Conservation (phyloP, 2,888 invertebrate genomes). For the Euproctis similis region DNA sequence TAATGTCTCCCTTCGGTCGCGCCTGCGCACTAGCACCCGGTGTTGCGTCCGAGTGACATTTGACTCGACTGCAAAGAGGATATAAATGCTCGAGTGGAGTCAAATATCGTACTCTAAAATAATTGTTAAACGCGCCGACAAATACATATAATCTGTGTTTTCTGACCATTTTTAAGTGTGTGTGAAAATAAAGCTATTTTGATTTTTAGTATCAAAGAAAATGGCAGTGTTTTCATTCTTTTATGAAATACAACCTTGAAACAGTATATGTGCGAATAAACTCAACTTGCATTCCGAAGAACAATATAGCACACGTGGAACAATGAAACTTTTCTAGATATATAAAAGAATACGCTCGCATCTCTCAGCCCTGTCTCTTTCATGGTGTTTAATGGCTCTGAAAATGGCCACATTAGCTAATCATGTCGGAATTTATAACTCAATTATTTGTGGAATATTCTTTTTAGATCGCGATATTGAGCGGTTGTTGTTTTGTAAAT, state of each 20-base stretch:
- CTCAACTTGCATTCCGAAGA: slow-evolving; percentile 4
- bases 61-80: too few species aligned
- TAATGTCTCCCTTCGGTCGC: too few species aligned
- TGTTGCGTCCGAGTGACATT: too few species aligned
- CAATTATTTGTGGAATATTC: slow-evolving; percentile 23
- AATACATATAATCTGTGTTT: too few species aligned
- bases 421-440: slow-evolving; percentile 20
- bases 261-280: slow-evolving; percentile 1
- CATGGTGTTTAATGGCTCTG: slow-evolving; percentile 28
- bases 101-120: too few species aligned
- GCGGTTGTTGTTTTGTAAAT: background rate
- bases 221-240: slow-evolving; percentile 15
- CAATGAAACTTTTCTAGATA: slow-evolving; percentile 24
- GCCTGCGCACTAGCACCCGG: too few species aligned
- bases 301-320: slow-evolving; percentile 12
- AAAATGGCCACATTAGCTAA: slow-evolving; percentile 25
- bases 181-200: too few species aligned
- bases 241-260: slow-evolving; percentile 16
- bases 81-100: too few species aligned
- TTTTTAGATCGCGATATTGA: slow-evolving; percentile 13
- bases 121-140: too few species aligned
- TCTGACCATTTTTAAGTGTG: too few species aligned
- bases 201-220: too few species aligned
- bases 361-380: slow-evolving; percentile 17
- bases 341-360: slow-evolving; percentile 24